Conservation (phyloP, 2,113 vertebrate species). For the Madoqua kirkii region DNA sequence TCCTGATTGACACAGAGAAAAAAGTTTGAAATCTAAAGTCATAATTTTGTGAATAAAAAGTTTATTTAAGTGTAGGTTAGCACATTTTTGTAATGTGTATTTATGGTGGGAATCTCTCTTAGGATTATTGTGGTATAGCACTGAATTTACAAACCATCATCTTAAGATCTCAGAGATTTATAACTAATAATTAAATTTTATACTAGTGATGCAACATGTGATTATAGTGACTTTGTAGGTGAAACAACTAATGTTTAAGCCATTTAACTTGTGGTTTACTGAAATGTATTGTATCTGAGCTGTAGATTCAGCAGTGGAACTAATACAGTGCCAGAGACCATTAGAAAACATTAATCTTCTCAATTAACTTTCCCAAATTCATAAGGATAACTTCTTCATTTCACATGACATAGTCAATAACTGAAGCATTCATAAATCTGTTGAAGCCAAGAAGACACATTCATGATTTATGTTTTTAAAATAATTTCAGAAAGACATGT, state of each 20-base stretch:
- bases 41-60: constrained; percentile 25
- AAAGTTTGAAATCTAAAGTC: constrained; percentile 13
- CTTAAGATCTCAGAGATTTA: constrained; percentile 47
- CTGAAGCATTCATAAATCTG: neutral
- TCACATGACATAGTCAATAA: neutral
- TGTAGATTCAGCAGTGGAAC: neutral
- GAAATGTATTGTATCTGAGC: constrained; percentile 8
- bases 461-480: constrained; percentile 21
- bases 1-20: neutral
- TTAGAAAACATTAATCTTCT: constrained; percentile 14
- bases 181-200: constrained; percentile 64
- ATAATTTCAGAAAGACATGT: constrained; percentile 13
- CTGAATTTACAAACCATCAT: constrained; percentile 29
- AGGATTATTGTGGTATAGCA: neutral
- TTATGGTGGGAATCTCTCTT: constrained; percentile 14
- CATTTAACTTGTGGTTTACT: neutral
- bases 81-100: constrained; percentile 11
- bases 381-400: neutral
- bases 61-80: neutral
- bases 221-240: constrained; percentile 30
- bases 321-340: neutral
- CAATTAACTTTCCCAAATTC: constrained; percentile 3
- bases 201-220: constrained; percentile 12
- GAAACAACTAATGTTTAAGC: constrained; percentile 29
- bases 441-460: neutral